A percentile compares a stretch with the other conserved stretches of the same genome.
Evolutionary conservation across 2,113 vertebrate genomes (phyloP).

Genomic region (Corythoichthys haematopterus): DNA sequence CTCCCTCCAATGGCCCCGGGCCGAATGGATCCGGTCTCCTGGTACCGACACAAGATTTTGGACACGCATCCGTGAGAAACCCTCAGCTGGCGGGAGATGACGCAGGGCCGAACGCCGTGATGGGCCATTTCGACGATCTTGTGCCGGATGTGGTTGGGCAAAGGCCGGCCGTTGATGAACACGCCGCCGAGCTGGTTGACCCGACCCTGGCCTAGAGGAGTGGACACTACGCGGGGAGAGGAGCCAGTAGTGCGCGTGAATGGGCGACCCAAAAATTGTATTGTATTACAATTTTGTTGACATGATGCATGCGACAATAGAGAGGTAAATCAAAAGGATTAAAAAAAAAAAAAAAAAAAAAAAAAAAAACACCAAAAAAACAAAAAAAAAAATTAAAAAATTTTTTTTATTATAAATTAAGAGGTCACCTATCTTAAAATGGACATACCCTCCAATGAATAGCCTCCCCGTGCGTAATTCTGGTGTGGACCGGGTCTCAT

Average conservation of each 20-base stretch:
- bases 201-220: constrained; percentile 94
- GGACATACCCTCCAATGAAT: constrained; percentile 89
- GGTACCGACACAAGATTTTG: constrained; percentile 97
- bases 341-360: too few relatives aligned
- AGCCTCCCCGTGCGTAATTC: constrained; percentile 91
- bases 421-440: background rate
- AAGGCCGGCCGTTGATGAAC: constrained; percentile 96
- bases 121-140: constrained; percentile 99
- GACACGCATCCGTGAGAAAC: constrained; percentile 98
- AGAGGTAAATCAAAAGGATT: background rate
- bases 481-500: constrained; percentile 93
- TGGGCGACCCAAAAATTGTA: background rate
- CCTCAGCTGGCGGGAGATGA: constrained; percentile 94
- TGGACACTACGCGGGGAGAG: constrained; percentile 79
- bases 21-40: constrained; percentile 96
- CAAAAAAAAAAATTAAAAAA: too few relatives aligned
- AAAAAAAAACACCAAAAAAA: too few relatives aligned
- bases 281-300: background rate
- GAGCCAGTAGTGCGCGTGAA: background rate
- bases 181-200: constrained; percentile 98
- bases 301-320: too few relatives aligned
- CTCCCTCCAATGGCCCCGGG: constrained; percentile 96
- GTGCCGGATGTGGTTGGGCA: constrained; percentile 97
- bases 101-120: constrained; percentile 93
- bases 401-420: too few relatives aligned